Evolutionary conservation across 1,140 invertebrate genomes (phyloP).

Genomic region (Phenacoccus solenopsis): DNA sequence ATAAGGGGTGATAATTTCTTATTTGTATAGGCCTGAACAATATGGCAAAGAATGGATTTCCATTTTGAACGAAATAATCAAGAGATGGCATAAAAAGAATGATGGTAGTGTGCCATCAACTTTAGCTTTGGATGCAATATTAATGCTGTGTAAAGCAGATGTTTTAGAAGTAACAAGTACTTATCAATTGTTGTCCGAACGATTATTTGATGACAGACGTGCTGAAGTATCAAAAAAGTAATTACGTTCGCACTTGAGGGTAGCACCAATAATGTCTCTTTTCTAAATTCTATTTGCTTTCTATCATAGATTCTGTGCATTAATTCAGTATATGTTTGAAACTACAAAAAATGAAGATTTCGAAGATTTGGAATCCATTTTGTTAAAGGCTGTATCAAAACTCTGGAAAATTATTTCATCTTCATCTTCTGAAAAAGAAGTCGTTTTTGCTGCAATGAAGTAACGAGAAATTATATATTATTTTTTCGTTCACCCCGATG

Average conservation of each 20-base stretch:
- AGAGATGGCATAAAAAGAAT: neutral
- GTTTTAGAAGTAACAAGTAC: neutral
- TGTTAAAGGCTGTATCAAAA: neutral
- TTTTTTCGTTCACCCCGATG: too few species aligned
- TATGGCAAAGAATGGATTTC: slow-evolving; percentile 1
- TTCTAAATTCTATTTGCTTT: too few species aligned
- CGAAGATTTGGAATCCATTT: neutral
- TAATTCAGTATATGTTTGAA: neutral
- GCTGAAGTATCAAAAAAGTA: neutral
- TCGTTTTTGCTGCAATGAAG: neutral
- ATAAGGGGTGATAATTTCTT: too few species aligned
- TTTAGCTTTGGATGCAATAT: neutral
- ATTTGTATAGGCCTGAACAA: neutral
- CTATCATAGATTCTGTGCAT: neutral
- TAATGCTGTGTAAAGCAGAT: neutral
- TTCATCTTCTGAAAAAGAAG: neutral
- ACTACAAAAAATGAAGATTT: neutral
- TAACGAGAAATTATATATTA: too few species aligned
- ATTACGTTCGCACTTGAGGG: too few species aligned
- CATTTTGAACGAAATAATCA: neutral
- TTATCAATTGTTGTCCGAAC: neutral
- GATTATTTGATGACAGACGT: neutral
- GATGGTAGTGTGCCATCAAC: neutral
- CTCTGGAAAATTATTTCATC: neutral
- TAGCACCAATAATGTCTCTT: too few species aligned